Evolutionary conservation across 2,888 invertebrate species (phyloP).

Genomic region (Spatulosminthurus flaviceps): DNA sequence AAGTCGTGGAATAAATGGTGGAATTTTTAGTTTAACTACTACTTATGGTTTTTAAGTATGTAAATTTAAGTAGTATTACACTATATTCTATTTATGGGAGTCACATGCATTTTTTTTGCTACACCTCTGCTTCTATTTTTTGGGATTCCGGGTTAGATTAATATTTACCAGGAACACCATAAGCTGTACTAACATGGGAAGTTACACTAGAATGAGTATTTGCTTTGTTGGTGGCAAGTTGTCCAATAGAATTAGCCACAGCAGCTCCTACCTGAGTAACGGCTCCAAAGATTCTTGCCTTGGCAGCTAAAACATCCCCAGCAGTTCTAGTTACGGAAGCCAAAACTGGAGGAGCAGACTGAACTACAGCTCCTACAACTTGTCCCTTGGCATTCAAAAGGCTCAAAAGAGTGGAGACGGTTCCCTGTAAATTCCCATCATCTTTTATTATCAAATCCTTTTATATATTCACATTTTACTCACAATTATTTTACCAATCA

Average conservation of each 20-base stretch:
- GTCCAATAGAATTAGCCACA: constrained; percentile 64
- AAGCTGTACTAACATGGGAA: constrained; percentile 48
- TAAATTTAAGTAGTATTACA: background rate
- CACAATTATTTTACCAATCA: too few relatives aligned
- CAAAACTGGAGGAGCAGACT: constrained; percentile 63
- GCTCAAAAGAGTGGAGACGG: constrained; percentile 63
- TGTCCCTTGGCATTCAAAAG: constrained; percentile 64
- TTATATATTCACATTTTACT: too few relatives aligned
- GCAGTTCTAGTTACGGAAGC: constrained; percentile 63
- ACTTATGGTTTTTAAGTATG: too few relatives aligned
- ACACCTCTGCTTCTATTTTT: constrained; percentile 26
- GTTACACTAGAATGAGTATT: constrained; percentile 49
- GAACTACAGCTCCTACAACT: constrained; percentile 64
- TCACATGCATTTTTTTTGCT: constrained; percentile 37
- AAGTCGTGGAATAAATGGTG: too few relatives aligned
- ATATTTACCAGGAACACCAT: constrained; percentile 54
- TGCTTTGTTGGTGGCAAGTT: constrained; percentile 62
- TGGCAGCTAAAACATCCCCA: constrained; percentile 63
- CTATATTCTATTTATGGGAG: constrained; percentile 19
- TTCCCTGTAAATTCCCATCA: constrained; percentile 55
- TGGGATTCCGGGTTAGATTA: constrained; percentile 38
- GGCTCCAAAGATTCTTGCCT: constrained; percentile 64
- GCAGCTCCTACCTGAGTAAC: constrained; percentile 64
- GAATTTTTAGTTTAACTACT: too few relatives aligned
- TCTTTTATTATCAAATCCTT: too few relatives aligned